These are phyloP conservation scores for Megalops atlanticus DNA, from an alignment of 2,113 vertebrate genomes.

Conservation along the genomic window DNA sequence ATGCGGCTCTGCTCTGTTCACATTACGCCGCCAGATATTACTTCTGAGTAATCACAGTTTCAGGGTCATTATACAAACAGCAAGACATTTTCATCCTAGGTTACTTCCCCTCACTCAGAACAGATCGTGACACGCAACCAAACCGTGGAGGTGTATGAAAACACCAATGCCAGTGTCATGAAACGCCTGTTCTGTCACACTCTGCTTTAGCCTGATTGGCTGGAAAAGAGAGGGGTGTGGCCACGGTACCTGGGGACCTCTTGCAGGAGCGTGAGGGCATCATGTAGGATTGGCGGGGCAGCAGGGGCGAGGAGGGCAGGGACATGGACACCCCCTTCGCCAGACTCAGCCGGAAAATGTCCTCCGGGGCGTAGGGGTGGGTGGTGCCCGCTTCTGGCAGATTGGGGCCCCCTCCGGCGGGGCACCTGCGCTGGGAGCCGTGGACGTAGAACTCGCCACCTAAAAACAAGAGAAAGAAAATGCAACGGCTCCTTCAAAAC, in stretches of 20 bases:
- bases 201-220: not conserved
- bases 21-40: no score
- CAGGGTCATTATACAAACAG: no score
- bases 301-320: slow-evolving; percentile 91
- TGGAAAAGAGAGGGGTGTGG: not conserved
- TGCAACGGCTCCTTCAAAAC: not conserved
- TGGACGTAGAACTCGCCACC: slow-evolving; percentile 78
- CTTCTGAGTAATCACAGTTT: no score
- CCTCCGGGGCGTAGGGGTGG: slow-evolving; percentile 64
- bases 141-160: not conserved
- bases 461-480: slow-evolving; percentile 41
- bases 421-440: slow-evolving; percentile 61
- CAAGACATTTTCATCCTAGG: no score
- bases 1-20: not conserved
- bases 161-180: no score
- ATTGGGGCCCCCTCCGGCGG: slow-evolving; percentile 58
- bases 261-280: slow-evolving; percentile 83
- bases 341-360: slow-evolving; percentile 75
- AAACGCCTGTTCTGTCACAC: no score
- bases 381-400: slow-evolving; percentile 60
- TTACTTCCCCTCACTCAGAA: no score
- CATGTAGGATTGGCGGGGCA: slow-evolving; percentile 88
- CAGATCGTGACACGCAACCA: not conserved
- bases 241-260: slow-evolving; percentile 89
- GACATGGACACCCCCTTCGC: slow-evolving; percentile 94